Evolutionary conservation across 2,797 vertebrate species (phyloP), one percentile per base, ranked within the genome.

Genomic region (Nannoperca australis): DNA sequence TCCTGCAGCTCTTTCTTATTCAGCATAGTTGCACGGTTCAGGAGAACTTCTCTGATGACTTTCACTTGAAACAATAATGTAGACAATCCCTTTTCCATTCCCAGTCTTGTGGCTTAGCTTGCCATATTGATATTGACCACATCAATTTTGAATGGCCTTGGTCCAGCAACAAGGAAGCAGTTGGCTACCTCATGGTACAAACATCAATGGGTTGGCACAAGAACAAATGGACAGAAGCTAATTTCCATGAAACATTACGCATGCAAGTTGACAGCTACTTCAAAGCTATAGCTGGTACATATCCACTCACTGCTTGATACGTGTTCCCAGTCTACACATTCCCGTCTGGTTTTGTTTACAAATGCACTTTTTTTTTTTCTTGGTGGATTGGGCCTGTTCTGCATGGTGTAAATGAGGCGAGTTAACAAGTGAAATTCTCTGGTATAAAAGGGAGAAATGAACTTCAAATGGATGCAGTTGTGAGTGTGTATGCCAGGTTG

Each of bases 191-290:
- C 27, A 12, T 63, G 66, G 73, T 82, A 60, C 60, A 73, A 76
- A 88, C 83, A 89, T 89, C 85, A 82, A 44, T 84, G 63, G 68
- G 18, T 76, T 92, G 90, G 91, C 89, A 86, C 65, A 9, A 13
- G 73, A 89, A 86, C 83, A 89, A 84, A 86, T 88, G 74, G 80
- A 79, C 83, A 72, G 82, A 77, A 82, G 83, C 84, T 84, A 27
- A 87, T 92, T 91, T 88, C 66, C 87, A 90, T 89, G 76, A 90
- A 89, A 79, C 72, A 88, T 79, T 80, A 76, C 20, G 20, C 62
- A 87, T 89, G 79, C 74, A 84, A 70, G 84, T 77, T 86, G 84
- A 91, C 79, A 63, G 76, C 60, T 78, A 85, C 84, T 91, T 89
- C 83, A 90, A 86, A 88, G 90, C 66, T 58, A 60, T 32, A 51